Base-by-base conservation (phyloP, 2,113 vertebrate genomes). In the Cettia cetti region DNA sequence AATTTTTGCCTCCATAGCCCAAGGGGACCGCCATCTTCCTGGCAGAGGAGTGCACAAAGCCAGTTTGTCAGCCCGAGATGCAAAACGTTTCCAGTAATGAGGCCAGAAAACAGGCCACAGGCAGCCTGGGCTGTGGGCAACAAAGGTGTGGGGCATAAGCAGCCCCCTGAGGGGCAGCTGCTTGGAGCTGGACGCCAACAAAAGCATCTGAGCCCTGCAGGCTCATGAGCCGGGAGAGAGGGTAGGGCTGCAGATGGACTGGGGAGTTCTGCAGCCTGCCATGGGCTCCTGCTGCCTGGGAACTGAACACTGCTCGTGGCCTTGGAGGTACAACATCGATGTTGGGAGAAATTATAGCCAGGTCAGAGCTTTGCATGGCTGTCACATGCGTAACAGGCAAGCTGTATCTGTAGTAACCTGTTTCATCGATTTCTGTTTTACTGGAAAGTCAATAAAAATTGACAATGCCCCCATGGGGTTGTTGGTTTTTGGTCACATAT, bases 211-310 rank as follows among this genome's bases (percentile, higher is more conserved):
- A 68, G 57, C 33, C 65, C 44, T 40, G 26, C 59, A 33, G 49
- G 35, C 47, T 52, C 1, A 0, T 16, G 59, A 56, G 23, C 40
- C 4, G 12, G 31, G 61, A 79, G 42, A 64, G 18, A 53, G 27
- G 8, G 1, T 2, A 64, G 50, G 54, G 37, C 45, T 50, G 47
- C 0, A 0, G 42, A 45, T 10, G 8, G 54, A 40, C 11, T 0
- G 1, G 4, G 3, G 23, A 24, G 35, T 33, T 68, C 52, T 79
- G 61, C 75, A 82, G 61, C 33, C 40, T n/a, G 10, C 19, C 4
- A 3, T 30, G 59, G 63, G 16, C 31, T 86, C 63, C 50, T 59
- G 64, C 72, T 66, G 15, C 7, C 1, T 35, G 16, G 49, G 53
- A 64, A 53, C 30, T 2, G 1, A 64, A 50, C 15, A 6, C 27